Evolutionary conservation across 23 tunicate species (phyloP), one percentile per base, ranked within the genome.

Genomic region (Ciona savignyi): DNA sequence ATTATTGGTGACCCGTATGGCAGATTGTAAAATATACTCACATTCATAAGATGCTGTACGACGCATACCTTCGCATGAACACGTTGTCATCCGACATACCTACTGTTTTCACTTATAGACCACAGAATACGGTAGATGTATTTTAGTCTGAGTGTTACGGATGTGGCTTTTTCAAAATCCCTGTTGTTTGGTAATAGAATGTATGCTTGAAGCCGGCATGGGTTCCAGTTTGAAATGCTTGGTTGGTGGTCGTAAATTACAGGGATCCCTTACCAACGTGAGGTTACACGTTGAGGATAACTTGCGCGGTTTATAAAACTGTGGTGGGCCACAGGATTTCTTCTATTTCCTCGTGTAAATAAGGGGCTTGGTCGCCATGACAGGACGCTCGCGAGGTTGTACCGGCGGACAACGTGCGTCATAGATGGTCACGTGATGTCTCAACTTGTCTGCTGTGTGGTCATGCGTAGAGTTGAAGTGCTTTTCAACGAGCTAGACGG

Each of bases 341-440:
- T 42, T 42, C 15, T 42, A 42, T 15, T 42, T 15, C 56, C 15
- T 15, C 56, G 56, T 42, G 56, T 42, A 42, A 42, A 9, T 42
- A 42, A 42, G 56, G 56, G 56, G 56, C 15, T 42, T 42, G 56
- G 56, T 15, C 15, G 56, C 9, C 15, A 42, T 42, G 56, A 42
- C 56, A 42, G 11, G 56, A 42, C 56, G 9, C 56, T 42, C 56
- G 56, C 11, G 9, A 15, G 11, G 9, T 6, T 15, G 56, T 42
- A 42, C 56, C 56, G 56, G 56, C 56, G 56, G 56, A 42, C 56
- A 42, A 15, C 56, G 56, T 42, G 56, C 56, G 56, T 42, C 56
- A 42, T 42, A 42, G 56, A n/a, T n/a, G n/a, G 56, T 42, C 56
- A 42, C 56, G 56, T 42, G 56, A 42, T 15, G 56, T 42, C 56